These are phyloP conservation scores for Hyposoter dolosus DNA, from an alignment of 2,888 invertebrate species.

Conservation along the genomic window DNA sequence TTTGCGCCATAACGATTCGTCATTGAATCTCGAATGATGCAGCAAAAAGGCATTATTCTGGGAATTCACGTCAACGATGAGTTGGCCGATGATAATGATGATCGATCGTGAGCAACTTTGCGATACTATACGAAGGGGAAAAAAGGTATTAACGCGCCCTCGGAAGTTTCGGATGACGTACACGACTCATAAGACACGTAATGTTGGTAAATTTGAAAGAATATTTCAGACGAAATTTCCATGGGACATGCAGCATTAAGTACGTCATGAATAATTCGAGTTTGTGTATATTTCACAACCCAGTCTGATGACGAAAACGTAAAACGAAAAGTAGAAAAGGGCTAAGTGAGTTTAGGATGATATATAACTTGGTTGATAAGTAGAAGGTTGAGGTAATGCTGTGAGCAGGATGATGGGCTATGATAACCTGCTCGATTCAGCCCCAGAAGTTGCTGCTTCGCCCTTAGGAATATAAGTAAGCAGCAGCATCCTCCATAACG, in stretches of 20 bases:
- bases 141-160: neutral
- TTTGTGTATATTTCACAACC: neutral
- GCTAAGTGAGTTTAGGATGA: constrained; percentile 30
- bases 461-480: constrained; percentile 12
- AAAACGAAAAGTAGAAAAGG: neutral
- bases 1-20: neutral
- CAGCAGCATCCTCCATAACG: neutral
- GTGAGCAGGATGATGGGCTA: constrained; percentile 28
- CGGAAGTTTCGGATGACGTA: neutral
- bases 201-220: neutral
- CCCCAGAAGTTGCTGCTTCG: neutral
- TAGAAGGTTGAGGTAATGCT: constrained; percentile 35
- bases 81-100: neutral
- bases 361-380: constrained; percentile 37
- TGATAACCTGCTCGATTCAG: constrained; percentile 37
- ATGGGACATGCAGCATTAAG: neutral
- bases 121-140: neutral
- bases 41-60: neutral
- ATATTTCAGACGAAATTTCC: neutral
- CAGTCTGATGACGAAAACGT: neutral
- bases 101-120: neutral
- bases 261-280: neutral
- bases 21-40: constrained; percentile 1
- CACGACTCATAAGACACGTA: neutral
- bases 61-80: neutral